phyloP scores from a whole-genome alignment of 1,140 invertebrate species.

The Reticulitermes speratus region DNA sequence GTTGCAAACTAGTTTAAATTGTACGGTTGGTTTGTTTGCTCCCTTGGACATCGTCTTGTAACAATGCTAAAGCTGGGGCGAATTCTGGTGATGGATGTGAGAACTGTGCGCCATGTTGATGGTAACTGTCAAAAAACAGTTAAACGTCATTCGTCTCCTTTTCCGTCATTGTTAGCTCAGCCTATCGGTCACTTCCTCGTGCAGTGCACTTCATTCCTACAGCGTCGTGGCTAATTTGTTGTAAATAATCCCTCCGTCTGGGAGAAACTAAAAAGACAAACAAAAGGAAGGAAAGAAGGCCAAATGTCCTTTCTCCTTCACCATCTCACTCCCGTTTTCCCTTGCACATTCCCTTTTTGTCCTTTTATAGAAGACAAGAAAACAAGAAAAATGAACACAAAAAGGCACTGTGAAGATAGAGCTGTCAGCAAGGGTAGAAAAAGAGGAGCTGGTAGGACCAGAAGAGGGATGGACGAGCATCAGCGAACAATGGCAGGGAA shows the following conservation, averaged over 20 bases:
- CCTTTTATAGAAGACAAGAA: constrained; percentile 24
- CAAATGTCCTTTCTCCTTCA: constrained; percentile 6
- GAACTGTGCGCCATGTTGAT: constrained; percentile 22
- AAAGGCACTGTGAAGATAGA: constrained; percentile 24
- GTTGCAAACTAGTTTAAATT: too few relatives aligned
- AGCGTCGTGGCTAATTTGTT: constrained; percentile 29
- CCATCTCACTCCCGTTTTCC: background rate
- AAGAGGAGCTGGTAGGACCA: background rate
- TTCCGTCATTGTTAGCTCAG: constrained; percentile 5
- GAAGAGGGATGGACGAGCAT: constrained; percentile 22
- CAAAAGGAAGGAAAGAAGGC: background rate
- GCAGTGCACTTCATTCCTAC: constrained; percentile 16
- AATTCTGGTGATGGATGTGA: constrained; percentile 26
- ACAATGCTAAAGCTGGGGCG: background rate
- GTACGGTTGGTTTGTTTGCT: background rate
- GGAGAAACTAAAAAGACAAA: background rate
- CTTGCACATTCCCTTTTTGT: background rate
- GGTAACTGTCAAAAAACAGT: constrained; percentile 27
- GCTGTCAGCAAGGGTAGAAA: constrained; percentile 6
- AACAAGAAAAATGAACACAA: constrained; percentile 27
- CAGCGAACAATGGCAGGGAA: constrained; percentile 22
- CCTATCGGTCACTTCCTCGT: background rate
- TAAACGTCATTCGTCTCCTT: constrained; percentile 24
- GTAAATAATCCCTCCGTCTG: constrained; percentile 26
- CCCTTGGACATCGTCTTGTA: background rate